A percentile compares a stretch with the other conserved stretches of the same genome.
phyloP scores from a whole-genome alignment of 2,797 vertebrate genomes.

The Bradypus variegatus region DNA sequence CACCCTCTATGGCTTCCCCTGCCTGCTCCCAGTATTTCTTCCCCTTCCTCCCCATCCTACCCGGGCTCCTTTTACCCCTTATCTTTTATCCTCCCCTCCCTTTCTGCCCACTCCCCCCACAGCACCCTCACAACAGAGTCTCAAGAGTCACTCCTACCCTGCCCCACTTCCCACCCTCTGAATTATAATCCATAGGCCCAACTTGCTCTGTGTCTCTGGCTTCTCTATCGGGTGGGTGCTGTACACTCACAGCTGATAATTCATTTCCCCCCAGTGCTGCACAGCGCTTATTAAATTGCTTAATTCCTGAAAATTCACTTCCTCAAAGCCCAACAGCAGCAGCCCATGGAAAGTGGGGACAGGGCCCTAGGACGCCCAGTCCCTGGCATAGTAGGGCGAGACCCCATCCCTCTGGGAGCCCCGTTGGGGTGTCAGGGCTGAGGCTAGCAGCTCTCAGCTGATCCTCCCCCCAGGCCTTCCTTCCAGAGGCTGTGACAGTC shows the following conservation, averaged over 20 bases:
- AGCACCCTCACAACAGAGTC: background rate
- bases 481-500: background rate
- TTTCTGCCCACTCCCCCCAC: background rate
- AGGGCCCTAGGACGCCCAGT: background rate
- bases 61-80: background rate
- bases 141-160: background rate
- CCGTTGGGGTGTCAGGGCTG: background rate
- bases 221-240: background rate
- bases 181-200: background rate
- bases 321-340: background rate
- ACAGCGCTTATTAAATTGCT: constrained; percentile 20
- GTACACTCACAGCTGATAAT: background rate
- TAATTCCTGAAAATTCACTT: constrained; percentile 25
- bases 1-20: background rate
- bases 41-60: background rate
- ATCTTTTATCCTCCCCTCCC: too few species aligned
- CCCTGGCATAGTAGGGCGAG: background rate
- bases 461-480: background rate
- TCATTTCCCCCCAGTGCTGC: background rate
- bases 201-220: background rate
- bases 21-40: background rate
- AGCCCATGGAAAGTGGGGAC: background rate
- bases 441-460: background rate
- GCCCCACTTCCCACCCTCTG: background rate
- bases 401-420: background rate